Percentiles rank a stretch among this genome's conserved stretches.
Conservation (phyloP, 30 jellyfish, hydroid and myxozoan genomes). For the Aurelia aurita region DNA sequence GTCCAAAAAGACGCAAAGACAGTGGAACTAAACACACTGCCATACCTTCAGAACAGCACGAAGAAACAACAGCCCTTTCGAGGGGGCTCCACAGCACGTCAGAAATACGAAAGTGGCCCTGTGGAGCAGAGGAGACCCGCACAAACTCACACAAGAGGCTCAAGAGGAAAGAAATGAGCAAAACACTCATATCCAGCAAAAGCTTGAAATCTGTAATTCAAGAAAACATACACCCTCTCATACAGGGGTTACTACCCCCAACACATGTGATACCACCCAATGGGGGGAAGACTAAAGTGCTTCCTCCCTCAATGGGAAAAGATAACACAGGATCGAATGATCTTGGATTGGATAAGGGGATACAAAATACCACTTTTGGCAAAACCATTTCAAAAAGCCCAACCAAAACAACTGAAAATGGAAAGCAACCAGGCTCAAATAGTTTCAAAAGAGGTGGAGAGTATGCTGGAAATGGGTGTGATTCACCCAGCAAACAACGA, state of each 20-base stretch:
- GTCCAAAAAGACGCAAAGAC: not conserved
- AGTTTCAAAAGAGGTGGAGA: slow-evolving; percentile 28
- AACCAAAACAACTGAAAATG: slow-evolving; percentile 23
- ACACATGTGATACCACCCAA: not conserved
- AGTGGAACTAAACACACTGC: not conserved
- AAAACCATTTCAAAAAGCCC: slow-evolving; percentile 5
- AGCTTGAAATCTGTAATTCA: slow-evolving; percentile 3
- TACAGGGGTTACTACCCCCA: slow-evolving; percentile 6
- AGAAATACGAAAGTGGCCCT: slow-evolving; percentile 3
- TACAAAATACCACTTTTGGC: slow-evolving; percentile 14
- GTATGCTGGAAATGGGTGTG: slow-evolving; percentile 37
- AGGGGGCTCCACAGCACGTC: slow-evolving; percentile 29
- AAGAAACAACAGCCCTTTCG: not conserved
- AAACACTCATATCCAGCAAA: too few species aligned
- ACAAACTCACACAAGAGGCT: not conserved
- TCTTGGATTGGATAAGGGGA: slow-evolving; percentile 26
- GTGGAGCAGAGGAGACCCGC: slow-evolving; percentile 23
- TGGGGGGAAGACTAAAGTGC: slow-evolving; percentile 20
- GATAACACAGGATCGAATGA: slow-evolving; percentile 8
- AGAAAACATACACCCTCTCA: slow-evolving; percentile 11
- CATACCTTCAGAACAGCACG: not conserved
- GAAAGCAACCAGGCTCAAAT: not conserved
- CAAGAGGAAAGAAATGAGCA: slow-evolving; percentile 23
- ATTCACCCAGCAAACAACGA: slow-evolving; percentile 1
- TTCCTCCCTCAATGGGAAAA: slow-evolving; percentile 25